Percentiles rank a stretch among this genome's conserved stretches.
Evolutionary conservation across 1,140 invertebrate species (phyloP).

Genomic region (Holcopasites calliopsidis): DNA sequence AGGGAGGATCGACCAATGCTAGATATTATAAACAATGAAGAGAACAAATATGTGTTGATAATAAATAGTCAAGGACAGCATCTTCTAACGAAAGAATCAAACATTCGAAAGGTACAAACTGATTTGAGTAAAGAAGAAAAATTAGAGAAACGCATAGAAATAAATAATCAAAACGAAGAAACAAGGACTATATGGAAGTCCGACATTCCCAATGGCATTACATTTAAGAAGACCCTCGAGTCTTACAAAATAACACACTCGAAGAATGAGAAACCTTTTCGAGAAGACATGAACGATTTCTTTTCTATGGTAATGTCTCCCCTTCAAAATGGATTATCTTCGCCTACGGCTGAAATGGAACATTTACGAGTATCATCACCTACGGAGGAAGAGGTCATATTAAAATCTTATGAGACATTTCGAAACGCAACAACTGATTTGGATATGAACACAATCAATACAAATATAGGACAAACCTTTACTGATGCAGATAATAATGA

Average conservation of each 20-base stretch:
- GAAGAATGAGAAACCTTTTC: conserved; percentile 56
- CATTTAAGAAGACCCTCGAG: conserved; percentile 30
- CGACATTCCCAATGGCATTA: conserved; percentile 8
- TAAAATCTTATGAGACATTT: conserved; percentile 42
- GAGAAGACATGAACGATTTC: conserved; percentile 71
- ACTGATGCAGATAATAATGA: conserved; percentile 41
- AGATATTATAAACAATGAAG: conserved; percentile 53
- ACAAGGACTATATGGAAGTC: conserved; percentile 31
- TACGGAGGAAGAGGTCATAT: conserved; percentile 48
- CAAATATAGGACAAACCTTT: conserved; percentile 49
- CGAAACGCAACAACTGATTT: conserved; percentile 28
- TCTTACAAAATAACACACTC: conserved; percentile 13
- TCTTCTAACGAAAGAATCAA: conserved; percentile 67
- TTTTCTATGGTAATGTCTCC: conserved; percentile 79
- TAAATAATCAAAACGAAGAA: conserved; percentile 32
- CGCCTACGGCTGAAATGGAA: conserved; percentile 77
- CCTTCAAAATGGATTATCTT: conserved; percentile 68
- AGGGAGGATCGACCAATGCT: conserved; percentile 36
- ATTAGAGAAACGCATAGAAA: background rate
- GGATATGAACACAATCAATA: conserved; percentile 42
- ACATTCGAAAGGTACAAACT: conserved; percentile 37
- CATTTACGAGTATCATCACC: conserved; percentile 79
- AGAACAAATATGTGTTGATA: conserved; percentile 73
- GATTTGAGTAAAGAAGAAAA: conserved; percentile 29
- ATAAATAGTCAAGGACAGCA: conserved; percentile 71